A percentile compares a stretch with the other conserved stretches of the same genome.
These are phyloP conservation scores for Tanypteryx hageni DNA, from an alignment of 2,888 invertebrate genomes.

Conservation along the genomic window DNA sequence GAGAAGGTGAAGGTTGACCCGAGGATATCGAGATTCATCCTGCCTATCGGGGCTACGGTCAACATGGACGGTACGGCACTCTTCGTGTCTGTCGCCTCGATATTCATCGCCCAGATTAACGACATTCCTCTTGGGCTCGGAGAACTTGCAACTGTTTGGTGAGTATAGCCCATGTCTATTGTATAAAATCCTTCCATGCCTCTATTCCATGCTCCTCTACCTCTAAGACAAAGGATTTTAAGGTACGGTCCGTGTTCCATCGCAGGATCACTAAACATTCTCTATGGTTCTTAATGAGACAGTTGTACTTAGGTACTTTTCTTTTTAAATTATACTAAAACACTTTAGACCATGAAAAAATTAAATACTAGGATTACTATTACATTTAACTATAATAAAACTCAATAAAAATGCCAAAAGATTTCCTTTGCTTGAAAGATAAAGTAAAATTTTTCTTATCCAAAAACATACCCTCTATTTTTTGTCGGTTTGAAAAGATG, in stretches of 20 bases:
- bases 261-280: no score
- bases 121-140: slow-evolving; percentile 87
- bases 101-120: slow-evolving; percentile 93
- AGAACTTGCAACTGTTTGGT: slow-evolving; percentile 92
- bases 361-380: background rate
- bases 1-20: slow-evolving; percentile 88
- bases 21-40: slow-evolving; percentile 90
- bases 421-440: no score
- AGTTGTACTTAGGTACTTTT: background rate
- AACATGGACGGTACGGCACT: slow-evolving; percentile 96
- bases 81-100: slow-evolving; percentile 91
- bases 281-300: no score
- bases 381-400: no score
- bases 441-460: no score
- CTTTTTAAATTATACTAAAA: background rate
- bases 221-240: background rate
- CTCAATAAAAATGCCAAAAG: no score
- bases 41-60: slow-evolving; percentile 94
- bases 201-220: background rate
- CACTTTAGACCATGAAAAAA: background rate
- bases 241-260: no score
- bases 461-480: no score
- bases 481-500: no score
- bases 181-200: background rate
- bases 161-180: slow-evolving; percentile 72